Evolutionary conservation across 2,888 invertebrate genomes (phyloP), one percentile per base, ranked within the genome.

Genomic region (Oxystoma pomonae): DNA sequence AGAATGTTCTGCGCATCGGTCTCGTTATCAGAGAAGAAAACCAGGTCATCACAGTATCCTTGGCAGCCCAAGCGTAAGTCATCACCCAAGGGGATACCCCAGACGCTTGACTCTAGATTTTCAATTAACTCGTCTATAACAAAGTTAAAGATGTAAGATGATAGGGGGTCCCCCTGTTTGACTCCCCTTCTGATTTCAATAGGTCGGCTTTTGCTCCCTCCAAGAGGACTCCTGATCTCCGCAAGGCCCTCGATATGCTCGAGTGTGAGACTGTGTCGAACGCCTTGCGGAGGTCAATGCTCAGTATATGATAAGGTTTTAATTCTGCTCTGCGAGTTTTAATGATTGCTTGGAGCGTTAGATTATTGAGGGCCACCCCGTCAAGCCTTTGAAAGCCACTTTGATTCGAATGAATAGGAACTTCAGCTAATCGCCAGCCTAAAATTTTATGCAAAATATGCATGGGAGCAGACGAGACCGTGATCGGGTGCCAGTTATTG

Each of bases 191-290:
- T n/a, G n/a, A n/a, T n/a, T n/a, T n/a, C n/a, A n/a, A n/a, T n/a
- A n/a, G n/a, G n/a, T n/a, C n/a, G n/a, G n/a, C n/a, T n/a, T n/a
- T n/a, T n/a, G n/a, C n/a, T n/a, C n/a, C n/a, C n/a, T n/a, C n/a
- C n/a, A n/a, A n/a, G n/a, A n/a, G n/a, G n/a, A 53, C n/a, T 3
- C 17, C 53, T 9, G 62, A 55, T 1, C 69, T 20, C 9, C 22
- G 2, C 16, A 70, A 57, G 0, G 68, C 66, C 16, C 69, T 51
- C 1, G 21, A 17, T 2, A 71, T 64, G 9, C 61, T 58, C 20
- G 7, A 0, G 18, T 70, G 69, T 1, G 66, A 62, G 1, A 71
- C 64, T 1, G 65, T 65, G 59, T 71, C 69, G 57, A 71, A 71
- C 2, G 68, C 69, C 57, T 70, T 71, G 16, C 58, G 5, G 0